Evolutionary conservation across 2,888 invertebrate genomes (phyloP).

Genomic region (Mongoloraphidia duomilia): DNA sequence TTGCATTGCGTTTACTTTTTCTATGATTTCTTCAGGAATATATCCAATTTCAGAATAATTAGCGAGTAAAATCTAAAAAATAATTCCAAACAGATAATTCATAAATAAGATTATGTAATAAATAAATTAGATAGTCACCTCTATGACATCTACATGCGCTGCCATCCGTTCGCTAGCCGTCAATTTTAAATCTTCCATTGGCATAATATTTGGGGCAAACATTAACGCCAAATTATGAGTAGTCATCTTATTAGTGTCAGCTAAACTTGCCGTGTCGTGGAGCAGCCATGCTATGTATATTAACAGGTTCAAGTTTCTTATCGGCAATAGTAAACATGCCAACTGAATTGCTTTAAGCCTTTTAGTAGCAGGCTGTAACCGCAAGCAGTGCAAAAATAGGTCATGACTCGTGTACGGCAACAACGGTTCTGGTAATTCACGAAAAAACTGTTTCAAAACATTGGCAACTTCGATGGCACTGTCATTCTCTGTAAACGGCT

Average conservation of each 20-base stretch:
- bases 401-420: conserved; percentile 63
- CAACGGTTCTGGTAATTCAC: conserved; percentile 73
- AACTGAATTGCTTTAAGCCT: conserved; percentile 33
- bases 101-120: conserved; percentile 7
- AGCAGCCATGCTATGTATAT: conserved; percentile 72
- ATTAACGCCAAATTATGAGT: conserved; percentile 71
- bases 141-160: conserved; percentile 54
- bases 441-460: conserved; percentile 70
- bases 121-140: conserved; percentile 31
- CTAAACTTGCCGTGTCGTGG: conserved; percentile 50
- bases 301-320: conserved; percentile 61
- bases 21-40: conserved; percentile 44
- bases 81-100: background rate
- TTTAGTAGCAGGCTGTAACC: conserved; percentile 28
- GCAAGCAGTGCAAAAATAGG: conserved; percentile 51
- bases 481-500: conserved; percentile 51
- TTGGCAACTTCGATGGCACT: conserved; percentile 76
- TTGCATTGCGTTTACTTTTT: conserved; percentile 23
- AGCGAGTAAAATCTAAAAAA: conserved; percentile 55
- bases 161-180: conserved; percentile 41
- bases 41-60: conserved; percentile 61
- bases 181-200: conserved; percentile 41
- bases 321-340: conserved; percentile 56
- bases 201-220: conserved; percentile 76
- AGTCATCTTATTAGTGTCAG: conserved; percentile 69